Evolutionary conservation across 2,797 vertebrate genomes (phyloP), one percentile per base, ranked within the genome.

Genomic region (Nannoperca australis): DNA sequence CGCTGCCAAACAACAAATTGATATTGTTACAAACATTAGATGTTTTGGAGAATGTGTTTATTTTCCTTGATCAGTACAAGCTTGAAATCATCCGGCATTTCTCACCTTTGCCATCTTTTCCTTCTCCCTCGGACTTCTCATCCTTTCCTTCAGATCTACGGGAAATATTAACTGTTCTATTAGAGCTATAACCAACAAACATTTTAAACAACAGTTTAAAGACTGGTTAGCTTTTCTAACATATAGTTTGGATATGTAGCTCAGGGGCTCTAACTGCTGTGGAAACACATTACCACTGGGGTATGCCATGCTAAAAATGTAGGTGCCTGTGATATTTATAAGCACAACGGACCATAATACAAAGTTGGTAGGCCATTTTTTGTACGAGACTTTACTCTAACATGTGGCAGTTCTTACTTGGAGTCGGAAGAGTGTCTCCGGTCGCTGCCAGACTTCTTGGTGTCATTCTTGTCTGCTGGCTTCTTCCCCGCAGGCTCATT

Each of bases 401-500:
- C 38, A 79, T 15, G 11, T 10, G 17, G 10, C 0, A 49, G 13
- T 36, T 95, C 97, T 62, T 94, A 94, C 94, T 96, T 98, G 4
- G 96, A 95, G 61, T 99, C 98, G 12, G 96, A 73, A 5, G 97
- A 96, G 76, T 95, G 96, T 58, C 96, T 95, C 54, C 95, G 91
- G 70, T 99, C 97, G 13, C 74, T 54, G 4, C 64, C 85, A 0
- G 94, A 45, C 54, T 95, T 97, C 90, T 96, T 98, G 44, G 88
- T 32, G 22, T 98, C 97, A 17, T 51, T 92, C 83, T 95, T 97
- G 60, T 99, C 97, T 0, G 94, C 93, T 56, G 96, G 92, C 78
- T 97, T 99, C 81, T 98, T 99, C 47, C 97, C 98, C 0, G 96
- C 95, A 5, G 98, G 98, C 83, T 99, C 98, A 6, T 99, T 99